Conservation (phyloP, 2,888 invertebrate genomes). For the Mythimna vitellina region DNA sequence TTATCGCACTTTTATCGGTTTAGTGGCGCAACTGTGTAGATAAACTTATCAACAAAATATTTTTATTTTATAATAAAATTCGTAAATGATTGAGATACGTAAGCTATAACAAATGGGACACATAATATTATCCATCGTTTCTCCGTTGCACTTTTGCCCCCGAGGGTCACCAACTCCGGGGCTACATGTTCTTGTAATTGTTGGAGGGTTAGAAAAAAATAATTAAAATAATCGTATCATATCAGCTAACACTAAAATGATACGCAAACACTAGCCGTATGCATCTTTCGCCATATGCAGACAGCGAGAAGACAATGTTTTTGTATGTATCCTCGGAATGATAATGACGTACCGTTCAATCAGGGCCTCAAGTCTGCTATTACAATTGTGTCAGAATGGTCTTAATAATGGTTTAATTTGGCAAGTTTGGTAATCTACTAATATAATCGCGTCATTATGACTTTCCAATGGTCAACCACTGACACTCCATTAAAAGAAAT, state of each 20-base stretch:
- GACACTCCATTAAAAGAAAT: no score
- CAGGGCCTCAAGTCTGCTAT: no score
- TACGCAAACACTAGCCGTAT: no score
- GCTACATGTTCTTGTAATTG: background rate
- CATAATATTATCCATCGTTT: background rate
- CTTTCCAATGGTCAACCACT: no score
- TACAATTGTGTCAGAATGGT: no score
- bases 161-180: background rate
- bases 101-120: background rate
- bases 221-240: no score
- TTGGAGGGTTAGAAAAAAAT: no score
- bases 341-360: background rate
- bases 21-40: conserved; percentile 28
- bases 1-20: conserved; percentile 39
- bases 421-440: no score
- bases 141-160: background rate
- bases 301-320: background rate
- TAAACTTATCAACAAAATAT: conserved; percentile 27
- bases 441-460: no score
- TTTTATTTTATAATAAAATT: conserved; percentile 21
- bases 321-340: background rate
- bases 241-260: no score
- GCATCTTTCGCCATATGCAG: background rate
- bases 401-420: no score
- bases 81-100: background rate